A percentile compares a stretch with the other conserved stretches of the same genome.
phyloP scores from a whole-genome alignment of 2,797 vertebrate species.

The Helarctos malayanus region DNA sequence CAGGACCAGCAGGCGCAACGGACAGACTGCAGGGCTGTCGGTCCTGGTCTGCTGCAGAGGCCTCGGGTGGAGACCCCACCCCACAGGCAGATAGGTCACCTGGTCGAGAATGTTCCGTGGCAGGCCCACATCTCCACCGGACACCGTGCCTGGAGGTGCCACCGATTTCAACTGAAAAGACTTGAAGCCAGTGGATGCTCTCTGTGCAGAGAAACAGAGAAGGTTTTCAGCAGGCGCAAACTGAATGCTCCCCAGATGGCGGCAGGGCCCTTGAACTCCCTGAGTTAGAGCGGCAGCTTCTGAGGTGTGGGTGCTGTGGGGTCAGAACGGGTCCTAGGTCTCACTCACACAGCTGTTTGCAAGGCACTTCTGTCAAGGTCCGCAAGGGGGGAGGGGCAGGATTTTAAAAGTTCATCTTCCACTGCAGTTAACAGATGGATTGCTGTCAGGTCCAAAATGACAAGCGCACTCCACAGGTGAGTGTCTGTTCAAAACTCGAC shows the following conservation, averaged over 20 bases:
- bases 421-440: neutral
- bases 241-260: rapidly evolving
- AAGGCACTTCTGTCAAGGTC: slow-evolving; percentile 58
- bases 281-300: neutral
- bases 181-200: neutral
- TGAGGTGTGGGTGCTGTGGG: neutral
- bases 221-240: neutral
- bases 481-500: neutral
- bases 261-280: neutral
- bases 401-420: neutral
- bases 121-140: neutral
- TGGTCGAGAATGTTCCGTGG: rapidly evolving
- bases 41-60: neutral
- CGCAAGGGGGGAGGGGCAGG: neutral
- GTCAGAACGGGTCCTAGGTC: neutral
- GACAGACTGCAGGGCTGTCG: neutral
- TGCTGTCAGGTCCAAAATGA: neutral
- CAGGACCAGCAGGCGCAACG: neutral
- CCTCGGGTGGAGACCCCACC: neutral
- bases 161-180: neutral
- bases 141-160: neutral
- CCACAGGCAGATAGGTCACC: neutral
- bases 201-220: neutral
- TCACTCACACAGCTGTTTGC: neutral
- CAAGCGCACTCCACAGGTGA: neutral